These are phyloP conservation scores for Stomatorhinus walkeri DNA, from an alignment of 2,797 vertebrate species.

Conservation along the genomic window DNA sequence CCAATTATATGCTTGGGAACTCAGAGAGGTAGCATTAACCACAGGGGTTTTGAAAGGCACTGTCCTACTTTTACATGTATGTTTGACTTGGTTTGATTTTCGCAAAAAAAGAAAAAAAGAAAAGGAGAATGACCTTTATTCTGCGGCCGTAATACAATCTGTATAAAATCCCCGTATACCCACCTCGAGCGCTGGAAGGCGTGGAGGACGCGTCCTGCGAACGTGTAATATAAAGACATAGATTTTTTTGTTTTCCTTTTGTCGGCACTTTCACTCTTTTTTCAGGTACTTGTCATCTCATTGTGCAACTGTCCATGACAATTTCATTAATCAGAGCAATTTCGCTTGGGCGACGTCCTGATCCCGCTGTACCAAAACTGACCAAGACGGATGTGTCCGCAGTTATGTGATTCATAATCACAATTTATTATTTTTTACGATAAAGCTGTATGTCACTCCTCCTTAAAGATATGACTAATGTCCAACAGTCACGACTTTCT, in stretches of 20 bases:
- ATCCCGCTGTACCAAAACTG: neutral
- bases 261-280: neutral
- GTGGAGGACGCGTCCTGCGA: constrained; percentile 29
- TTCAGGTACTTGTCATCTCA: neutral
- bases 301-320: constrained; percentile 9
- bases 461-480: neutral
- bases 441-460: constrained; percentile 3
- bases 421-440: neutral
- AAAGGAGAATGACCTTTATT: neutral
- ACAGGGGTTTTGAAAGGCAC: neutral
- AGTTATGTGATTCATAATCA: constrained; percentile 4
- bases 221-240: constrained; percentile 8
- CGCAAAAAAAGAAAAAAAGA: neutral
- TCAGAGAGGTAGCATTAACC: neutral
- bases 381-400: neutral
- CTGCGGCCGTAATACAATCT: neutral
- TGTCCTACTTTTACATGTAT: neutral
- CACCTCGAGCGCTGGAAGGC: constrained; percentile 24
- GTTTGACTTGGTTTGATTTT: neutral
- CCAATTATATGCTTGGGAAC: neutral
- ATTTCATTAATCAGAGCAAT: constrained; percentile 22
- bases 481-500: neutral
- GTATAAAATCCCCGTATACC: neutral
- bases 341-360: neutral
- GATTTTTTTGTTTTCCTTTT: neutral